These are phyloP conservation scores for Columba janthina DNA, from an alignment of 2,113 vertebrate genomes.

Conservation along the genomic window DNA sequence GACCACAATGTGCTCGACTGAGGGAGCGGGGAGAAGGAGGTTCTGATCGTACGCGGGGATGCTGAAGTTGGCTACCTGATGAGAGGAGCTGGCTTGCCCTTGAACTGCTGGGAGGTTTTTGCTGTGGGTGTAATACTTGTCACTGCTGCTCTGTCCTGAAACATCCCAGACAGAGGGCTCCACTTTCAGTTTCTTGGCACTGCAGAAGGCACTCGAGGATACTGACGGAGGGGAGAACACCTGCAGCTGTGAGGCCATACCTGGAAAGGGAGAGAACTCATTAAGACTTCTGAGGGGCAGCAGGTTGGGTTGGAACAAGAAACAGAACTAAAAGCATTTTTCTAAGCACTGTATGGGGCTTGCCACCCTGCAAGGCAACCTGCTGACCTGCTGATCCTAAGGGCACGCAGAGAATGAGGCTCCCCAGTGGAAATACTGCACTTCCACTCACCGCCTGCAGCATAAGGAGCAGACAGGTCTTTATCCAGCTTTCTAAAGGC, in stretches of 20 bases:
- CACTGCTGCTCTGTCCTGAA: conserved; percentile 87
- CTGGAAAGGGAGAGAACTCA: conserved; percentile 53
- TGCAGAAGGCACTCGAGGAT: conserved; percentile 96
- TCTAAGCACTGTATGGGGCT: neutral
- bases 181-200: conserved; percentile 96
- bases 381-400: neutral
- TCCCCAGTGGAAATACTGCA: rapidly evolving
- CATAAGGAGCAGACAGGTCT: neutral
- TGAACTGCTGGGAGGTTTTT: conserved; percentile 84
- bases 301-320: rapidly evolving
- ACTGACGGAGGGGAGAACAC: conserved; percentile 96
- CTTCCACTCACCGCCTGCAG: rapidly evolving
- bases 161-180: conserved; percentile 93
- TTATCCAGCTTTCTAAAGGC: neutral
- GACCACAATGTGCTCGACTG: conserved; percentile 89
- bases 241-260: conserved; percentile 97
- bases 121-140: conserved; percentile 88
- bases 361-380: neutral
- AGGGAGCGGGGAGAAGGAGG: conserved; percentile 79
- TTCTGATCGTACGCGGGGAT: conserved; percentile 87
- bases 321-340: rapidly evolving
- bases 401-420: rapidly evolving
- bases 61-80: conserved; percentile 88
- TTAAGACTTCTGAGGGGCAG: neutral
- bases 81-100: conserved; percentile 83